phyloP scores from a whole-genome alignment of 2,888 invertebrate genomes.

The Pardosa pseudoannulata region DNA sequence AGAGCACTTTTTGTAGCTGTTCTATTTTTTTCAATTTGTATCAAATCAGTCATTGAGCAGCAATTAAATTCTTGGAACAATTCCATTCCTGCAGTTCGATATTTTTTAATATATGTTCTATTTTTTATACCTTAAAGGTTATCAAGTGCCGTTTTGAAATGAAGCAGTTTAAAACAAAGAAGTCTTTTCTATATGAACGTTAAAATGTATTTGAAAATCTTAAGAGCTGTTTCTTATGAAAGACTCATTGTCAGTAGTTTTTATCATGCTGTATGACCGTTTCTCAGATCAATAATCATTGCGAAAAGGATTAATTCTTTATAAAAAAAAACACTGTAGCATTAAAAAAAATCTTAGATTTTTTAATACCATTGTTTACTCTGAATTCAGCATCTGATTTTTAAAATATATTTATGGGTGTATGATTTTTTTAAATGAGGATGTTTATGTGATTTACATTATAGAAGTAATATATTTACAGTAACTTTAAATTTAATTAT shows the following conservation, averaged over 20 bases:
- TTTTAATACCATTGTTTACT: no score
- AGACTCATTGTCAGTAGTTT: background rate
- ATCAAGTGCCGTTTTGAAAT: background rate
- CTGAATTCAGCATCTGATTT: no score
- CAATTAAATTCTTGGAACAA: slow-evolving; percentile 53
- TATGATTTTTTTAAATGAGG: no score
- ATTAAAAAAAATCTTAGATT: no score
- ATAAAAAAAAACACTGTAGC: no score
- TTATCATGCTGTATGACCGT: background rate
- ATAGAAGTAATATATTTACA: no score
- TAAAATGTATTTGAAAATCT: background rate
- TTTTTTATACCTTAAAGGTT: background rate
- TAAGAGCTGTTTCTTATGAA: background rate
- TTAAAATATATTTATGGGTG: no score
- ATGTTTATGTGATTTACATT: no score
- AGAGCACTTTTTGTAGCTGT: slow-evolving; percentile 16
- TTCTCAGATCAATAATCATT: background rate
- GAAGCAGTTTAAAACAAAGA: background rate
- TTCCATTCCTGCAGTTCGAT: slow-evolving; percentile 19
- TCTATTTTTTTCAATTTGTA: slow-evolving; percentile 11
- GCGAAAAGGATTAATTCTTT: no score
- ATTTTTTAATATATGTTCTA: background rate
- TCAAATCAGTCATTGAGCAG: slow-evolving; percentile 17
- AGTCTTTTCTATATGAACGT: background rate
- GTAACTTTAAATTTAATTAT: no score